Evolutionary conservation across 2,888 invertebrate genomes (phyloP).

Genomic region (Cyclophora punctaria): DNA sequence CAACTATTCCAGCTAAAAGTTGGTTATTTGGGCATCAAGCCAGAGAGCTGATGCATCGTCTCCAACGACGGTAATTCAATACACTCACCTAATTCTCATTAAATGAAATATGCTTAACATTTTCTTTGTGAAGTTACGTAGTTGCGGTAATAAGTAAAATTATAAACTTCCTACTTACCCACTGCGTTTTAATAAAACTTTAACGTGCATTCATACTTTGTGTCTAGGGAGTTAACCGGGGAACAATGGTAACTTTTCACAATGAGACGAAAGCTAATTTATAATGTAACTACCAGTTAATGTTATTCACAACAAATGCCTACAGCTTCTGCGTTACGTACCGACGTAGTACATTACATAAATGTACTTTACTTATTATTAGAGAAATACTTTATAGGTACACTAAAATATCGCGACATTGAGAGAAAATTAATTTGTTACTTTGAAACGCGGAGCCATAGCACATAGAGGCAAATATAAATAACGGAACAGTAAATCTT

Average conservation of each 20-base stretch:
- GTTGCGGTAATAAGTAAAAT: constrained; percentile 22
- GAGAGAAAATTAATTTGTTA: no score
- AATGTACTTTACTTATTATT: no score
- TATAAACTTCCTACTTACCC: constrained; percentile 26
- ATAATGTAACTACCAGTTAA: no score
- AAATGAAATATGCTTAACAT: constrained; percentile 4
- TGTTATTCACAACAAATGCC: not conserved
- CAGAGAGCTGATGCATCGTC: constrained; percentile 11
- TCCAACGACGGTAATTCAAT: constrained; percentile 10
- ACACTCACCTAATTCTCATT: constrained; percentile 5
- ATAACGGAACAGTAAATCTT: not conserved
- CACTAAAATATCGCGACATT: no score
- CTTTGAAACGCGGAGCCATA: no score
- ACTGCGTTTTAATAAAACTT: constrained; percentile 41
- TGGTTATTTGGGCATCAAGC: constrained; percentile 21
- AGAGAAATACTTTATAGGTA: no score
- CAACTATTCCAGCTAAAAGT: constrained; percentile 25
- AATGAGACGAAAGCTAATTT: constrained; percentile 23
- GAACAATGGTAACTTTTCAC: constrained; percentile 28
- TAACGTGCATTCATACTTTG: constrained; percentile 29
- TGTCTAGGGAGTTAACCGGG: constrained; percentile 25
- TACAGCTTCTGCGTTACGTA: not conserved
- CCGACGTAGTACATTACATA: no score
- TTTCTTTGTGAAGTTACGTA: constrained; percentile 8
- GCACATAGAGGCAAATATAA: not conserved